These are phyloP conservation scores for Chionoecetes opilio DNA, from an alignment of 1,140 invertebrate species.

Conservation along the genomic window DNA sequence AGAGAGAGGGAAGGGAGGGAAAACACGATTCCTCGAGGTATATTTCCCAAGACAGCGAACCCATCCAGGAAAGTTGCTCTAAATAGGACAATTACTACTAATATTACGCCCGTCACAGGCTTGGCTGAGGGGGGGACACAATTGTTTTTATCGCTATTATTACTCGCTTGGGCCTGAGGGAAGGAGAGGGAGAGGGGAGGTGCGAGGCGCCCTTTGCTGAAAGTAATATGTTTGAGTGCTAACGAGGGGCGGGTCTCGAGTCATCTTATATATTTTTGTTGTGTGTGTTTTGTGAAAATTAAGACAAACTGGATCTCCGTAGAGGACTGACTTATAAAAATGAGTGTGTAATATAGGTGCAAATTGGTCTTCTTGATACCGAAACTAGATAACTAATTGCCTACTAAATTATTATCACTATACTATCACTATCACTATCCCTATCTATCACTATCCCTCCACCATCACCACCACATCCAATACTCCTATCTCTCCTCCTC, in stretches of 20 bases:
- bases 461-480: background rate
- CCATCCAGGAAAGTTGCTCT: constrained; percentile 47
- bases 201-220: background rate
- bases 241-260: background rate
- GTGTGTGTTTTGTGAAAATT: background rate
- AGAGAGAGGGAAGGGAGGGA: background rate
- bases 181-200: background rate
- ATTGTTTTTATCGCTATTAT: constrained; percentile 44
- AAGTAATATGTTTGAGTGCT: background rate
- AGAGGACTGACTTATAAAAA: background rate
- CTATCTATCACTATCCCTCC: no score
- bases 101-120: constrained; percentile 39
- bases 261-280: background rate
- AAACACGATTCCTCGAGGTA: background rate
- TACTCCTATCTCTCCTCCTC: no score
- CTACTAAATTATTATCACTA: background rate
- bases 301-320: background rate
- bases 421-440: background rate
- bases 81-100: constrained; percentile 63
- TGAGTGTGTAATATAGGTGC: background rate
- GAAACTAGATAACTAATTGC: background rate
- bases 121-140: background rate
- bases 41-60: constrained; percentile 55
- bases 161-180: background rate
- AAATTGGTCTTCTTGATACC: no score